Percentiles rank a stretch among this genome's conserved stretches.
phyloP scores from a whole-genome alignment of 2,797 vertebrate species.

The Rhinogobio ventralis region DNA sequence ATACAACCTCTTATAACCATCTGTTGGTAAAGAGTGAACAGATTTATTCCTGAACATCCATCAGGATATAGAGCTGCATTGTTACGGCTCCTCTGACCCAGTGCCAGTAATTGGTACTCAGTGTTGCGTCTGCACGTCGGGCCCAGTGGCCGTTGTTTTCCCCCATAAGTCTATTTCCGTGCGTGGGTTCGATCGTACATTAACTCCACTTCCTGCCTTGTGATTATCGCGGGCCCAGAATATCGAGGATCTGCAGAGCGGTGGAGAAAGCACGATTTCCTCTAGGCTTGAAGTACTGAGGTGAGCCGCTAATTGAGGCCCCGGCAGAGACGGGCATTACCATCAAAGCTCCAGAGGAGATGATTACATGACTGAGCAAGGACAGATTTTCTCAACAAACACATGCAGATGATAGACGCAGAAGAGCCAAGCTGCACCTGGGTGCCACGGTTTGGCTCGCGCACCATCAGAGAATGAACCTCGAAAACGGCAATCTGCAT shows the following conservation, averaged over 20 bases:
- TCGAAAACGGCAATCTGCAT: not conserved
- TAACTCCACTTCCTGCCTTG: conserved; percentile 73
- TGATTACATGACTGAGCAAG: conserved; percentile 44
- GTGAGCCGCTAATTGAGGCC: conserved; percentile 51
- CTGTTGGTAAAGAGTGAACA: not conserved
- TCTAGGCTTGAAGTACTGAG: conserved; percentile 29
- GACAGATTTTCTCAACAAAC: conserved; percentile 40
- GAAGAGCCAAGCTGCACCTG: conserved; percentile 43
- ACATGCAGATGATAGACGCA: conserved; percentile 12
- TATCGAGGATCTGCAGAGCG: conserved; percentile 34
- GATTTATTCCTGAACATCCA: not conserved
- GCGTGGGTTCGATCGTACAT: conserved; percentile 70
- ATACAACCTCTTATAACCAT: not conserved
- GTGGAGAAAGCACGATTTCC: conserved; percentile 30
- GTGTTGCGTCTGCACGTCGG: conserved; percentile 11
- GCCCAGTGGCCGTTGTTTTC: conserved; percentile 34
- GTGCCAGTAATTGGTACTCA: conserved; percentile 22
- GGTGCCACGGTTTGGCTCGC: conserved; percentile 4
- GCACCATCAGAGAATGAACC: not conserved
- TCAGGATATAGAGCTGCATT: conserved; percentile 3
- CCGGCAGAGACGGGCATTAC: conserved; percentile 26
- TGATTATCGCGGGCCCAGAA: conserved; percentile 71
- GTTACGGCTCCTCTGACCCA: conserved; percentile 1
- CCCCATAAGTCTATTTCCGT: conserved; percentile 69
- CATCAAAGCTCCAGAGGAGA: conserved; percentile 43